phyloP scores from a whole-genome alignment of 2,797 vertebrate genomes.

The Aulostomus chinensis region DNA sequence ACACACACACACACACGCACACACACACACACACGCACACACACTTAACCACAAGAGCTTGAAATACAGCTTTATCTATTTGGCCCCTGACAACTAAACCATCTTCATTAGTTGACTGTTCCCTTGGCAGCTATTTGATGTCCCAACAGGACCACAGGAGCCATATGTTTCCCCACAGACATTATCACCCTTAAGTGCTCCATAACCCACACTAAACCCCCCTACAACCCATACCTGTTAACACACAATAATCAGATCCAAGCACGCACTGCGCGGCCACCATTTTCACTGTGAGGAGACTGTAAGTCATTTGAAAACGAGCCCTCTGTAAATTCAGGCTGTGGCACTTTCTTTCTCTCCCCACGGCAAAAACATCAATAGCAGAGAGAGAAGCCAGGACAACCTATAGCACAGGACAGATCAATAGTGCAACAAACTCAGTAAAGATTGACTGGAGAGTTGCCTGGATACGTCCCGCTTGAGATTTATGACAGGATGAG shows the following conservation, averaged over 20 bases:
- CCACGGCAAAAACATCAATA: slow-evolving; percentile 64
- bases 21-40: slow-evolving; percentile 9
- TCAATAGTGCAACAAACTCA: slow-evolving; percentile 74
- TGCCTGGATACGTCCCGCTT: slow-evolving; percentile 57
- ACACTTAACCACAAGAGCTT: slow-evolving; percentile 18
- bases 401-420: slow-evolving; percentile 69
- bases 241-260: too few relatives aligned
- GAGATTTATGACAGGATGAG: slow-evolving; percentile 61
- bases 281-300: slow-evolving; percentile 49
- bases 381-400: slow-evolving; percentile 55
- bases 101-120: slow-evolving; percentile 58
- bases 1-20: neutral
- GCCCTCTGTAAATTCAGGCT: slow-evolving; percentile 57
- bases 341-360: slow-evolving; percentile 53
- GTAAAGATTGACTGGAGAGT: slow-evolving; percentile 75
- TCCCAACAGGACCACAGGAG: slow-evolving; percentile 27
- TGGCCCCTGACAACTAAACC: slow-evolving; percentile 40
- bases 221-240: slow-evolving; percentile 7
- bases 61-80: slow-evolving; percentile 28
- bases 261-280: too few relatives aligned
- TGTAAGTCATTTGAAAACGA: slow-evolving; percentile 69
- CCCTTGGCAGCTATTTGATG: slow-evolving; percentile 41
- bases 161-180: slow-evolving; percentile 43
- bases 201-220: slow-evolving; percentile 27
- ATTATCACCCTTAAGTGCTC: slow-evolving; percentile 53